phyloP scores from a whole-genome alignment of 2,888 invertebrate species.

The Chironomus tentans region DNA sequence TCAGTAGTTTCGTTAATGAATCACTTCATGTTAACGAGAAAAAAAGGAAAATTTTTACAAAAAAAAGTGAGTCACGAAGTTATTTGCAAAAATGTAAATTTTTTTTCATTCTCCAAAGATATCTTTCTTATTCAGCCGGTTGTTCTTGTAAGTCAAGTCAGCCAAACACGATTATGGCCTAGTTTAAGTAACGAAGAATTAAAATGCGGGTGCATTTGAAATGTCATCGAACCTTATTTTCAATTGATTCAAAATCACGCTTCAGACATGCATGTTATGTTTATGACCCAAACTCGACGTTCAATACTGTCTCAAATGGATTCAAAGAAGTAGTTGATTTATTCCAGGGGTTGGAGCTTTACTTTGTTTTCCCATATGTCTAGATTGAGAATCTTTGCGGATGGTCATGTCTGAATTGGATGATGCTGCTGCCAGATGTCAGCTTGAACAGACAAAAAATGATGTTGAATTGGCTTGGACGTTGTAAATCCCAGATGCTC shows the following conservation, averaged over 20 bases:
- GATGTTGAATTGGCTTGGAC: no score
- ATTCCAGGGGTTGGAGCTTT: no score
- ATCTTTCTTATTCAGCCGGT: no score
- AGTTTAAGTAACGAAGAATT: background rate
- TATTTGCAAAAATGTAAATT: background rate
- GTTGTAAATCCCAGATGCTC: no score
- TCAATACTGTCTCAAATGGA: no score
- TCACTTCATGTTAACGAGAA: background rate
- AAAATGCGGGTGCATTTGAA: constrained; percentile 9
- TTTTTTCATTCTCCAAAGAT: no score
- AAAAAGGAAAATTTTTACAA: background rate
- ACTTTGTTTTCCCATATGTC: no score
- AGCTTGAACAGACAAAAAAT: no score
- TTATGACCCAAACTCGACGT: background rate
- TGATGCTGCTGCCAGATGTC: no score
- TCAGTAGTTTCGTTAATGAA: background rate
- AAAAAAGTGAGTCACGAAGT: background rate
- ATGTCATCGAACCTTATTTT: constrained; percentile 20
- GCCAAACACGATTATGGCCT: constrained; percentile 11
- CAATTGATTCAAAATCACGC: constrained; percentile 21
- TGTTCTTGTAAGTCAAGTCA: background rate
- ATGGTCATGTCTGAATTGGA: no score
- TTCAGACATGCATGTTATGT: constrained; percentile 11
- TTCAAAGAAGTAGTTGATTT: no score
- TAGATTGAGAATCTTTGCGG: no score